These are phyloP conservation scores for Sebastes diploproa DNA, from an alignment of 2,797 vertebrate genomes.

Conservation along the genomic window DNA sequence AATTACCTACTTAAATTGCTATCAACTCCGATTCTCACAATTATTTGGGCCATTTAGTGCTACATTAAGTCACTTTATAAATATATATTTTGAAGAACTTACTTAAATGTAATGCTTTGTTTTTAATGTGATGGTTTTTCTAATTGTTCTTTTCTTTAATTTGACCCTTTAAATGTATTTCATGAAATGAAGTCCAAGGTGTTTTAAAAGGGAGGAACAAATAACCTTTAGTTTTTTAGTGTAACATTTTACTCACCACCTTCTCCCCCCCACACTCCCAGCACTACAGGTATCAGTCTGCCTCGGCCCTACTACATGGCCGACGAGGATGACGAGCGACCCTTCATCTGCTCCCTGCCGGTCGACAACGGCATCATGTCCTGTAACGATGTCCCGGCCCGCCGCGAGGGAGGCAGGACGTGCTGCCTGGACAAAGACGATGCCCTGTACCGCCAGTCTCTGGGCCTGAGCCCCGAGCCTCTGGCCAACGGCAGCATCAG, in stretches of 20 bases:
- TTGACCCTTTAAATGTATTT: neutral
- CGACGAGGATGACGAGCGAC: slow-evolving; percentile 93
- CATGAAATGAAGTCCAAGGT: neutral
- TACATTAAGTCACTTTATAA: neutral
- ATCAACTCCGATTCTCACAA: too few relatives aligned
- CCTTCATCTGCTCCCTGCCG: slow-evolving; percentile 96
- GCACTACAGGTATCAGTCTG: slow-evolving; percentile 87
- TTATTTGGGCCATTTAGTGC: too few relatives aligned
- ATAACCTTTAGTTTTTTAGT: neutral
- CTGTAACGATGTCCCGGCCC: slow-evolving; percentile 89
- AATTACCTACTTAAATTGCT: too few relatives aligned
- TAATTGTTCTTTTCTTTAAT: neutral
- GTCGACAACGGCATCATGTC: slow-evolving; percentile 98
- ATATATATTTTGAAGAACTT: neutral
- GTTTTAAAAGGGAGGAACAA: neutral
- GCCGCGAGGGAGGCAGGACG: slow-evolving; percentile 88
- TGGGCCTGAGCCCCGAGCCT: slow-evolving; percentile 82
- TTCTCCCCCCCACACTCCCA: slow-evolving; percentile 55
- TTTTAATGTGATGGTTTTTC: neutral
- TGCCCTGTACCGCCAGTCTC: slow-evolving; percentile 85
- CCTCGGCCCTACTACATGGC: slow-evolving; percentile 92
- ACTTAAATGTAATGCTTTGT: neutral
- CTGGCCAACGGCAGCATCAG: slow-evolving; percentile 85
- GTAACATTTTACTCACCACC: neutral
- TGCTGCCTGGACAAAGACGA: slow-evolving; percentile 95